phyloP scores from a whole-genome alignment of 37 sponge, comb jelly and placozoan genomes.

The Halichondria panicea region DNA sequence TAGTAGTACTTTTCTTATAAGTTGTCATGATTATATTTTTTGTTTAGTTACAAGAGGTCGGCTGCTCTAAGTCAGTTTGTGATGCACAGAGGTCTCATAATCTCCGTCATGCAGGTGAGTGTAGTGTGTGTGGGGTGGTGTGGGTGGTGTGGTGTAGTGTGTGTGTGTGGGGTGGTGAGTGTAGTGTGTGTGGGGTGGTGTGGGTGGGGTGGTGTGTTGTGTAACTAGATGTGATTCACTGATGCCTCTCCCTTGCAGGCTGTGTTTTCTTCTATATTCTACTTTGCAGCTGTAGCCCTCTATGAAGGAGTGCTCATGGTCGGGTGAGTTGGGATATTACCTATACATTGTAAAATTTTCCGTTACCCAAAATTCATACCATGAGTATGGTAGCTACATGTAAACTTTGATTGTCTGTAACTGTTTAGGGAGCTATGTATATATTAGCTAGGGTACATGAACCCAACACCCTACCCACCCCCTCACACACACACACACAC shows the following conservation, averaged over 20 bases:
- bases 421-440: too few species aligned
- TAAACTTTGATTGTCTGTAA: background rate
- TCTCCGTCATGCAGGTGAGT: conserved; percentile 94
- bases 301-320: conserved; percentile 94
- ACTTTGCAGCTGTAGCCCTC: conserved; percentile 90
- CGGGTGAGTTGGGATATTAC: too few species aligned
- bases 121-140: too few species aligned
- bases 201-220: too few species aligned
- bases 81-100: conserved; percentile 94
- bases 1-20: background rate
- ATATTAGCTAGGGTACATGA: too few species aligned
- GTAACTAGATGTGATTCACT: background rate
- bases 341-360: too few species aligned
- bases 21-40: background rate
- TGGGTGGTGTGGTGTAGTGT: too few species aligned
- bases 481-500: too few species aligned
- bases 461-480: too few species aligned
- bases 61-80: conserved; percentile 96
- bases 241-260: conserved; percentile 46
- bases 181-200: too few species aligned
- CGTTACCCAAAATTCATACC: background rate
- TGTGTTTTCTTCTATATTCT: conserved; percentile 86
- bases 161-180: too few species aligned
- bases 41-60: conserved; percentile 87
- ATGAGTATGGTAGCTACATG: background rate